Conservation (phyloP, 2,888 invertebrate genomes). For the Notocelia uddmanniana region DNA sequence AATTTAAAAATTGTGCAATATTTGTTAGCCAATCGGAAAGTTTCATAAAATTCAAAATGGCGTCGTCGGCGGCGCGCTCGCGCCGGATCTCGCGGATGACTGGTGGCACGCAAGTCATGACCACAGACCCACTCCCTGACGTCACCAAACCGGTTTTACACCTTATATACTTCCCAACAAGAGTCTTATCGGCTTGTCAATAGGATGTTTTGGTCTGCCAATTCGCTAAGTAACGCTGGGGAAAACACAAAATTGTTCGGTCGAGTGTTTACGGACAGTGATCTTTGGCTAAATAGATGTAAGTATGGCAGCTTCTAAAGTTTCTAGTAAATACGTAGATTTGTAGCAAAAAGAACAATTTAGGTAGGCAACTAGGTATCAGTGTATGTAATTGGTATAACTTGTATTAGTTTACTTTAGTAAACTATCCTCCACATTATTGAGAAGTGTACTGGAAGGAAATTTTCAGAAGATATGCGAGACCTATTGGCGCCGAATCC, state of each 20-base stretch:
- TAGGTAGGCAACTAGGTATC: too few relatives aligned
- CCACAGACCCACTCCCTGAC: slow-evolving; percentile 46
- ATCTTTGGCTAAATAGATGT: slow-evolving; percentile 19
- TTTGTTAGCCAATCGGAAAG: slow-evolving; percentile 45
- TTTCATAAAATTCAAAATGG: slow-evolving; percentile 59
- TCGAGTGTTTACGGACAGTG: slow-evolving; percentile 48
- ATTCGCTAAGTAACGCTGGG: slow-evolving; percentile 70
- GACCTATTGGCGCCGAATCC: too few relatives aligned
- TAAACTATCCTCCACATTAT: too few relatives aligned
- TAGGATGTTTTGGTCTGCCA: slow-evolving; percentile 56
- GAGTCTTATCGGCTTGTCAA: slow-evolving; percentile 50
- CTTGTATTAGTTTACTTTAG: too few relatives aligned
- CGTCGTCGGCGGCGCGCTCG: slow-evolving; percentile 60
- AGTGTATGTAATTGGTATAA: too few relatives aligned
- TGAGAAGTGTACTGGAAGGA: too few relatives aligned
- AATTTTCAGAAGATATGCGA: too few relatives aligned
- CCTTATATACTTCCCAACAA: slow-evolving; percentile 52
- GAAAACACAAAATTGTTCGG: slow-evolving; percentile 68
- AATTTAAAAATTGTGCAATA: slow-evolving; percentile 3
- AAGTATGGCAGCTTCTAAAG: not conserved
- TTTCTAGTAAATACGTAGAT: not conserved
- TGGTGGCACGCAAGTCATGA: slow-evolving; percentile 70
- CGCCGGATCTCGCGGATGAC: slow-evolving; percentile 75
- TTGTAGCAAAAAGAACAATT: too few relatives aligned
- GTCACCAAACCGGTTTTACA: slow-evolving; percentile 47